A percentile compares a stretch with the other conserved stretches of the same genome.
Conservation (phyloP, 2,113 vertebrate genomes). For the Tupaia chinensis region DNA sequence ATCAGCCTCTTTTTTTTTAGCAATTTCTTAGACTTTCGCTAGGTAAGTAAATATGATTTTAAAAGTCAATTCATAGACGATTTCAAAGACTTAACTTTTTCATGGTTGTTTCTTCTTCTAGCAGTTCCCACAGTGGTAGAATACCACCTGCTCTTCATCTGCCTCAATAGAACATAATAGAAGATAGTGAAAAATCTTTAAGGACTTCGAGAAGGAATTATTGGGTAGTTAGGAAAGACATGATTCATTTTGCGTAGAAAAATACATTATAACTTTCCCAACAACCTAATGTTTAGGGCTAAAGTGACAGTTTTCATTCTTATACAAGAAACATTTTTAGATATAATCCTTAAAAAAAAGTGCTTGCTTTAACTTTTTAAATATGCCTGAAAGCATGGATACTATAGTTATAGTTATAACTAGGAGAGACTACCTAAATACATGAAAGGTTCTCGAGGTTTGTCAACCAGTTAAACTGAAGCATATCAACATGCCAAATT, state of each 20-base stretch:
- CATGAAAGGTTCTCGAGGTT: background rate
- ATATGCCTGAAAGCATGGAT: background rate
- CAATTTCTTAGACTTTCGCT: background rate
- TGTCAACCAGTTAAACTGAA: conserved; percentile 16
- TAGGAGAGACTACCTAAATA: conserved; percentile 1
- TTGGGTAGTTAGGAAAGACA: background rate
- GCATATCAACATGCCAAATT: background rate
- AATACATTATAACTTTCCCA: too few species aligned
- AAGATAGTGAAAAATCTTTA: background rate
- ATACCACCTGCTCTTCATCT: background rate
- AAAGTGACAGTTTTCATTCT: background rate
- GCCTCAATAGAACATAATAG: background rate
- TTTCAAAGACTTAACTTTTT: background rate
- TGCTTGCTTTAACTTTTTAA: background rate
- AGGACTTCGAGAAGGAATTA: background rate
- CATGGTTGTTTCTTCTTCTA: background rate
- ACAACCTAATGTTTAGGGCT: background rate
- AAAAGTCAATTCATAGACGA: background rate
- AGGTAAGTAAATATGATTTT: background rate
- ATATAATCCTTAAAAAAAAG: background rate
- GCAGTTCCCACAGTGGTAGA: background rate
- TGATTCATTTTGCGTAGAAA: too few species aligned
- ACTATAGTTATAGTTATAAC: background rate
- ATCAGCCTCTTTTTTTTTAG: background rate
- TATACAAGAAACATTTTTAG: conserved; percentile 23